Conservation (phyloP, 2,797 vertebrate genomes). For the Anniella stebbinsi region DNA sequence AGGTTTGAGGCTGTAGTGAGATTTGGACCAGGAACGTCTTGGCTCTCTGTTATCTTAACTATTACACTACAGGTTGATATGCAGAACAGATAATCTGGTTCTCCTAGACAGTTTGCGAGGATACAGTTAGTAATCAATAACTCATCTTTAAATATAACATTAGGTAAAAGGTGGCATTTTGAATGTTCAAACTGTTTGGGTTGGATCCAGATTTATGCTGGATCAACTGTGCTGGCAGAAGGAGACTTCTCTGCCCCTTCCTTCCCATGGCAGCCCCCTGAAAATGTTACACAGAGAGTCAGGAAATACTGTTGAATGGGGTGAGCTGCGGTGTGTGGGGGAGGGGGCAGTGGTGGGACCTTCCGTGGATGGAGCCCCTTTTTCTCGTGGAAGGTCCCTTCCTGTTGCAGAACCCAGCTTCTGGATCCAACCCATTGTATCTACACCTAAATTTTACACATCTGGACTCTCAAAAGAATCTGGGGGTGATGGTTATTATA, state of each 20-base stretch:
- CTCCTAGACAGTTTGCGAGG: constrained; percentile 5
- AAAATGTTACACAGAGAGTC: no score
- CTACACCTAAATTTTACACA: background rate
- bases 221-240: no score
- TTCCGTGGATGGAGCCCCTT: no score
- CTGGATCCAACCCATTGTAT: no score
- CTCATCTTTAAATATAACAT: background rate
- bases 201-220: background rate
- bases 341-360: no score
- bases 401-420: no score
- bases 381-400: no score
- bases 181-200: background rate
- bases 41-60: background rate
- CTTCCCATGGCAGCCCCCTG: no score
- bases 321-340: no score
- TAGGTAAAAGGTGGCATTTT: background rate
- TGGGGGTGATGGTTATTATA: background rate
- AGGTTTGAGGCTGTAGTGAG: background rate
- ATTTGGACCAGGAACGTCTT: background rate
- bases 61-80: background rate
- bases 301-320: no score
- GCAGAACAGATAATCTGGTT: background rate
- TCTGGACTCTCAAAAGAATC: background rate
- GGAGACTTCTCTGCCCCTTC: no score
- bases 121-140: rapidly evolving